Conservation (phyloP, 37 sponge, comb jelly and placozoan genomes). For the Dysidea cf. avara region DNA sequence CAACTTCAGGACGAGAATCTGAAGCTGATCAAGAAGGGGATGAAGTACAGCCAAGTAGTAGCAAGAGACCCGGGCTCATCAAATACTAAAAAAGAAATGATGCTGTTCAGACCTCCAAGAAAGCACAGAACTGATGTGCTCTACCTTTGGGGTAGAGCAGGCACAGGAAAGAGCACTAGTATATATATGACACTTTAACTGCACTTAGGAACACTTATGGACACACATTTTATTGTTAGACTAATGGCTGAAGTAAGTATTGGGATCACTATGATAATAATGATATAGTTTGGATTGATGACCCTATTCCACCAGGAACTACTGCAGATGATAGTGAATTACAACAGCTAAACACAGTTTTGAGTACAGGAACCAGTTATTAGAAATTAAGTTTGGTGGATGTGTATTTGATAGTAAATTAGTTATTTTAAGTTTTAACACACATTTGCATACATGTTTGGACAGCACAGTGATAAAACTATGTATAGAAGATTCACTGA, state of each 20-base stretch:
- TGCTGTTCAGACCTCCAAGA: slow-evolving; percentile 10
- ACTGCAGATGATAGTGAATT: neutral
- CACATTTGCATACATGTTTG: neutral
- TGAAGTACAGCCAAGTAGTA: too few relatives aligned
- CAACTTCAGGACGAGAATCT: neutral
- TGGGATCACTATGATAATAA: slow-evolving; percentile 37
- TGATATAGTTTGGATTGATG: slow-evolving; percentile 10
- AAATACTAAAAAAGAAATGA: too few relatives aligned
- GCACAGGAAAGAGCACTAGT: slow-evolving; percentile 11
- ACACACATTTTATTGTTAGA: neutral
- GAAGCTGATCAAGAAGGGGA: too few relatives aligned
- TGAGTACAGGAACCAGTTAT: neutral
- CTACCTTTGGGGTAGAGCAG: slow-evolving; percentile 1
- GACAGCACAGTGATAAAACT: too few relatives aligned
- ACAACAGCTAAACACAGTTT: neutral
- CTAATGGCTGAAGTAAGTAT: neutral
- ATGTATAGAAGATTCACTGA: too few relatives aligned
- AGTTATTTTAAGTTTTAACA: neutral
- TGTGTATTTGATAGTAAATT: neutral
- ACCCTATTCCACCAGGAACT: neutral
- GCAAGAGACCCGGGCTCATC: too few relatives aligned
- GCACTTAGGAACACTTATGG: neutral
- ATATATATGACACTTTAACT: neutral
- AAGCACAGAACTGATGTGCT: neutral
- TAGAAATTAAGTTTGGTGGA: slow-evolving; percentile 2